These are phyloP conservation scores for Panopea generosa DNA, from an alignment of 2,888 invertebrate species.

Conservation along the genomic window DNA sequence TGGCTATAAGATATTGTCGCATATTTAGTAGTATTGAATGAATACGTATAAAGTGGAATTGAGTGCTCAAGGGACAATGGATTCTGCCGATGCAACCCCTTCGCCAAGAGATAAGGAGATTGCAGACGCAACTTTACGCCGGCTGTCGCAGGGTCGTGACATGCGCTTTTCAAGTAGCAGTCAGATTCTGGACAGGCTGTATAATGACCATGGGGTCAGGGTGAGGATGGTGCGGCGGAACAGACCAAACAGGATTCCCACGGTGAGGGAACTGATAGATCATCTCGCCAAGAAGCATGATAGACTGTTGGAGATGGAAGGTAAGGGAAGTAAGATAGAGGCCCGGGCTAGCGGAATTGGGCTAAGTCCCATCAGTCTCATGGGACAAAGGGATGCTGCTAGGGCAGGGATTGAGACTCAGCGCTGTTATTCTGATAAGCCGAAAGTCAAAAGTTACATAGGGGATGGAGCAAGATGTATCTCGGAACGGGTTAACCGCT, in stretches of 20 bases:
- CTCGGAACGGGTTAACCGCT: conserved; percentile 34
- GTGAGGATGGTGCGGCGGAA: conserved; percentile 63
- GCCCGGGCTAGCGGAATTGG: neutral
- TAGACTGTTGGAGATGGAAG: conserved; percentile 57
- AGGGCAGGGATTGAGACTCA: conserved; percentile 6
- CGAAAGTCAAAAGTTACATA: no score
- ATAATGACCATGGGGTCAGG: conserved; percentile 71
- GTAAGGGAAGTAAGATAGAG: conserved; percentile 36
- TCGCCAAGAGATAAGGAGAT: conserved; percentile 19
- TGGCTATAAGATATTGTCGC: no score
- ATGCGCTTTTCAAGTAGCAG: conserved; percentile 65
- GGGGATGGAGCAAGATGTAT: conserved; percentile 15
- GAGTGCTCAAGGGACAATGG: conserved; percentile 1
- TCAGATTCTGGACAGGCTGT: conserved; percentile 66
- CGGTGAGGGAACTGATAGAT: conserved; percentile 74
- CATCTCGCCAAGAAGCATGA: conserved; percentile 72
- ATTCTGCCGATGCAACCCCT: conserved; percentile 4
- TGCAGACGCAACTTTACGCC: conserved; percentile 28
- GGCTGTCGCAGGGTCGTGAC: conserved; percentile 48
- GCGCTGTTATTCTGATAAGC: conserved; percentile 10
- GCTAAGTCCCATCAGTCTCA: neutral
- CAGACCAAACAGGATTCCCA: conserved; percentile 65
- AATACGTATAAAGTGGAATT: neutral
- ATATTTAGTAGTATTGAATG: no score
- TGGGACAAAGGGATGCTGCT: neutral